A percentile compares a stretch with the other conserved stretches of the same genome.
These are phyloP conservation scores for Phataginus tricuspis DNA, from an alignment of 2,797 vertebrate species.

Conservation along the genomic window DNA sequence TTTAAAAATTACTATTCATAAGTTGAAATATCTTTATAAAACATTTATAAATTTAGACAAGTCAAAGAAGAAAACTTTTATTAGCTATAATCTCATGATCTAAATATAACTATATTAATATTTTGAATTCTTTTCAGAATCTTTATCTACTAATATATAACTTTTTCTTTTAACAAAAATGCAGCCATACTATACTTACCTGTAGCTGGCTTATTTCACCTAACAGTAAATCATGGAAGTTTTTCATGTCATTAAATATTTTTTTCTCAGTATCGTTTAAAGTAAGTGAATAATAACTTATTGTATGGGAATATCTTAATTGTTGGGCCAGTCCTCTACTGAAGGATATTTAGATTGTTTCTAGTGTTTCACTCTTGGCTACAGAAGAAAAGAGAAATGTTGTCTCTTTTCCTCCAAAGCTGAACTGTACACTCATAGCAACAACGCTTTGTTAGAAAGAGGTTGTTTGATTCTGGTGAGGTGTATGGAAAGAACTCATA, in stretches of 20 bases:
- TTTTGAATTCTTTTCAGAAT: background rate
- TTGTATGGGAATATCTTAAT: background rate
- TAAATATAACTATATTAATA: background rate
- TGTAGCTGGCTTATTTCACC: background rate
- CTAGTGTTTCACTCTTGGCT: background rate
- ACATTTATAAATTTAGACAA: background rate
- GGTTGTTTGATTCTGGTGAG: background rate
- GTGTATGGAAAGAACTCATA: background rate
- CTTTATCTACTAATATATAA: background rate
- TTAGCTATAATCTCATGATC: background rate
- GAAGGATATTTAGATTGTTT: background rate
- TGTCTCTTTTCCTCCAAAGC: background rate
- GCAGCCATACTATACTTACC: background rate
- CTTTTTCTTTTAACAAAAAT: background rate
- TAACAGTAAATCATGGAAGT: background rate
- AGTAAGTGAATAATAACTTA: background rate
- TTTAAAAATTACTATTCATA: background rate
- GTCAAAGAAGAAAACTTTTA: background rate
- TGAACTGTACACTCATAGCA: background rate
- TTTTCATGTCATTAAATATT: background rate
- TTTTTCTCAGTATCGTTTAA: background rate
- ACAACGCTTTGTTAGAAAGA: background rate
- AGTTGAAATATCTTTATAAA: background rate
- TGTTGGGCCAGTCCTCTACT: background rate
- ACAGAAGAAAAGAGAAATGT: background rate